Evolutionary conservation across 2,888 invertebrate genomes (phyloP).

Genomic region (Eupsilia transversa): DNA sequence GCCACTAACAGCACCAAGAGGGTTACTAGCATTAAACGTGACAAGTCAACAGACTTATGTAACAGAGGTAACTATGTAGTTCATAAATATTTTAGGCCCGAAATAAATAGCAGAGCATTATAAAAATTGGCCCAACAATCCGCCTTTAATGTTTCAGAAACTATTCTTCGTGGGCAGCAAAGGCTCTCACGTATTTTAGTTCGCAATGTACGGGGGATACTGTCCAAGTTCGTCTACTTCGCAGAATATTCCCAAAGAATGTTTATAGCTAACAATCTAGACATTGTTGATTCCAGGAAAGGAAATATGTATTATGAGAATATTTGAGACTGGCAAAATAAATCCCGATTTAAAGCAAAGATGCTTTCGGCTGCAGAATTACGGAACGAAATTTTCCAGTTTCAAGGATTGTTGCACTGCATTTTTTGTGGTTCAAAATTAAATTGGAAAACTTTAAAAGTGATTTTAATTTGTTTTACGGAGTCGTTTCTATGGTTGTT

Average conservation of each 20-base stretch:
- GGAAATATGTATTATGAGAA: constrained; percentile 60
- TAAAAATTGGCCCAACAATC: constrained; percentile 48
- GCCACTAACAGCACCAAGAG: background rate
- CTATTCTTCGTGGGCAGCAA: constrained; percentile 64
- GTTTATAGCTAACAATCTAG: constrained; percentile 61
- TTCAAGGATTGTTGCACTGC: constrained; percentile 35
- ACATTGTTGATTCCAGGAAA: constrained; percentile 53
- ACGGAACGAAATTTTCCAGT: constrained; percentile 35
- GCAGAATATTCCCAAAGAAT: constrained; percentile 64
- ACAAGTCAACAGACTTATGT: no score
- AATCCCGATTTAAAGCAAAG: constrained; percentile 40
- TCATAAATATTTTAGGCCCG: background rate
- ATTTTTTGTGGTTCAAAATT: constrained; percentile 8
- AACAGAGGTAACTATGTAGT: background rate
- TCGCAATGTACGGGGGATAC: constrained; percentile 41
- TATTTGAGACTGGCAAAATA: constrained; percentile 44
- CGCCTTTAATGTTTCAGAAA: constrained; percentile 65
- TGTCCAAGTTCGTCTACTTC: constrained; percentile 53
- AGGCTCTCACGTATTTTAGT: constrained; percentile 40
- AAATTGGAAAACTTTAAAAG: constrained; percentile 10
- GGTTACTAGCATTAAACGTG: background rate
- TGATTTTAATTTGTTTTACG: background rate
- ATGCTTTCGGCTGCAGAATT: constrained; percentile 39
- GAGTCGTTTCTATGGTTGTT: background rate
- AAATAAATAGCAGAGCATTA: constrained; percentile 20